Conservation (phyloP, 2,113 vertebrate species). For the Cinclus mexicanus region DNA sequence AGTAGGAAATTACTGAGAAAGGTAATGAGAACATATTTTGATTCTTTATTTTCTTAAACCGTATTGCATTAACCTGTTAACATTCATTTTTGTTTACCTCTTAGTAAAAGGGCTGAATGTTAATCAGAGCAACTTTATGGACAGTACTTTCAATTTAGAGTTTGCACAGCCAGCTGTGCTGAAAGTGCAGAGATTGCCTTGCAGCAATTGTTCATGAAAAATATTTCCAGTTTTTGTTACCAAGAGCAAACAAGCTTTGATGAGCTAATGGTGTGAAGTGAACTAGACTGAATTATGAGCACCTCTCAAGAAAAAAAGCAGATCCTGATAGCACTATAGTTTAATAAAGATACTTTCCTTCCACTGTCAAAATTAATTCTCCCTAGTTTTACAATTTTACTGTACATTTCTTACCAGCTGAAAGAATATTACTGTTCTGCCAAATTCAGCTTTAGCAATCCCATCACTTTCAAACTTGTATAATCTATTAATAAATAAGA, state of each 20-base stretch:
- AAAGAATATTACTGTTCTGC: not conserved
- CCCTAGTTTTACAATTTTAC: not conserved
- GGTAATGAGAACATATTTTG: not conserved
- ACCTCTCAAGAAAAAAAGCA: conserved; percentile 2
- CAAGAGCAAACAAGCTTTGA: conserved; percentile 12
- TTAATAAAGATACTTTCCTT: conserved; percentile 32
- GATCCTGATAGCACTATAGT: not conserved
- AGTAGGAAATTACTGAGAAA: not conserved
- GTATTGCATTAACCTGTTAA: not conserved
- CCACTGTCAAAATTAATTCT: not conserved
- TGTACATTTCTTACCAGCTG: not conserved
- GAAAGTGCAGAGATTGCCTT: not conserved
- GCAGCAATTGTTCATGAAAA: not conserved
- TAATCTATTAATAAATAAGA: not conserved
- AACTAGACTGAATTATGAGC: conserved; percentile 26
- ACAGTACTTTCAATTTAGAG: not conserved
- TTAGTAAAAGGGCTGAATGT: not conserved
- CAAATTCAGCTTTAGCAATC: not conserved
- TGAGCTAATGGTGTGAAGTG: conserved; percentile 2
- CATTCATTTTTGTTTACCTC: not conserved
- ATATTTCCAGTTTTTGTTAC: not conserved
- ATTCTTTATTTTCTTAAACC: not conserved
- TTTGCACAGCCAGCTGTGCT: not conserved
- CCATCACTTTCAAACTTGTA: not conserved
- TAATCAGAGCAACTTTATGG: not conserved